A percentile compares a stretch with the other conserved stretches of the same genome.
Conservation (phyloP, 2,113 vertebrate genomes). For the Aix galericulata region DNA sequence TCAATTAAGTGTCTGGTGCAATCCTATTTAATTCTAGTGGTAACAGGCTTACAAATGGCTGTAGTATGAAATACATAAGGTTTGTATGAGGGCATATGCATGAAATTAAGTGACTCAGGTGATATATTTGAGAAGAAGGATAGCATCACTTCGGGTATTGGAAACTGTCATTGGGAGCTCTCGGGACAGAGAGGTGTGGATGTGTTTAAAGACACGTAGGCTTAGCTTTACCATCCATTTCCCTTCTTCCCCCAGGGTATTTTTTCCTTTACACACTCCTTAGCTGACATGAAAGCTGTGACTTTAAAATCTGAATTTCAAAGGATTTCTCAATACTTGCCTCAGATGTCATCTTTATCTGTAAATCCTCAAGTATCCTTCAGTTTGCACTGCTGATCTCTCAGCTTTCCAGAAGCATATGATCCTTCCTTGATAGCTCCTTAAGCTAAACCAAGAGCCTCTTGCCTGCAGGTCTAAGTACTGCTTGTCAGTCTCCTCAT, state of each 20-base stretch:
- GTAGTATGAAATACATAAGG: not conserved
- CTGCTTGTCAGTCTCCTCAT: not conserved
- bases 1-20: not conserved
- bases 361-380: slow-evolving; percentile 11
- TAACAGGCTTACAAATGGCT: not conserved
- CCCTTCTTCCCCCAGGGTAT: not conserved
- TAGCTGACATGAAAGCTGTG: slow-evolving; percentile 33
- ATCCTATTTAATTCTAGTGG: not conserved
- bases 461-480: not conserved
- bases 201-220: not conserved
- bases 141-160: not conserved
- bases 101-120: not conserved
- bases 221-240: not conserved
- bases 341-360: slow-evolving; percentile 9
- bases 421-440: not conserved
- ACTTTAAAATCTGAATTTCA: slow-evolving; percentile 51
- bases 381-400: not conserved
- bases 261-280: not conserved
- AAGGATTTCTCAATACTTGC: slow-evolving; percentile 1
- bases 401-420: not conserved
- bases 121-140: not conserved
- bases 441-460: not conserved
- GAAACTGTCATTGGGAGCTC: not conserved
- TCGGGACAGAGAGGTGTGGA: not conserved
- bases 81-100: not conserved